phyloP scores from a whole-genome alignment of 2,888 invertebrate genomes.

The Dicyrtoma fusca region DNA sequence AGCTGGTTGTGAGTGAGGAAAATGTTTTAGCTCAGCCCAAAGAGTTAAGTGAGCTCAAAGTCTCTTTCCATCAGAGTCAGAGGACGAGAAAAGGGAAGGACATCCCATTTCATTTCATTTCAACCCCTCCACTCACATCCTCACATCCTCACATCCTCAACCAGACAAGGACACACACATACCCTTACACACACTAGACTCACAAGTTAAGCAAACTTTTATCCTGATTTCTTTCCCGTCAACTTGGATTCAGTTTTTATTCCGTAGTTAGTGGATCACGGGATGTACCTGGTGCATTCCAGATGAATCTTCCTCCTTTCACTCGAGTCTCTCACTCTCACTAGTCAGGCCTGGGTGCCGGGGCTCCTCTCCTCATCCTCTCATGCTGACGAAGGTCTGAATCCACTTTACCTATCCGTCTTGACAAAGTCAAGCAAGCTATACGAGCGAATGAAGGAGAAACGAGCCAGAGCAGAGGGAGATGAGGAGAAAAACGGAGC shows the following conservation, averaged over 20 bases:
- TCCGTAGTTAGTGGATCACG: conserved; percentile 39
- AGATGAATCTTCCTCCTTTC: conserved; percentile 14
- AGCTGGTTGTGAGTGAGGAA: conserved; percentile 7
- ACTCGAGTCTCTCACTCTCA: too few relatives aligned
- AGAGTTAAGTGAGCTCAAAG: conserved; percentile 15
- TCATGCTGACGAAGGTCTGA: conserved; percentile 1
- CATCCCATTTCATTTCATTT: conserved; percentile 23
- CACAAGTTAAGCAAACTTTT: conserved; percentile 34
- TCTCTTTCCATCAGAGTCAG: conserved; percentile 9
- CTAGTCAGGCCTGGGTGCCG: not conserved
- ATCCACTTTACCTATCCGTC: conserved; percentile 10
- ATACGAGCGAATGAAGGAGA: not conserved
- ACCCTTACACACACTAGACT: not conserved
- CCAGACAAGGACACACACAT: not conserved
- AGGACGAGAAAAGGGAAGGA: conserved; percentile 5
- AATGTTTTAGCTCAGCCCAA: not conserved
- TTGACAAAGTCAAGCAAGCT: not conserved
- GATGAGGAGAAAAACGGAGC: not conserved
- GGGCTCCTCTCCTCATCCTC: too few relatives aligned
- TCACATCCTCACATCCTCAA: not conserved
- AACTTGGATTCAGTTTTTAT: conserved; percentile 39
- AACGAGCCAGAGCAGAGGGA: conserved; percentile 4
- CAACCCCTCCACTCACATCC: conserved; percentile 17
- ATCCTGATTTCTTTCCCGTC: conserved; percentile 43
- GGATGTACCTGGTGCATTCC: conserved; percentile 35